A percentile compares a stretch with the other conserved stretches of the same genome.
These are phyloP conservation scores for Crocuta crocuta DNA, from an alignment of 2,113 vertebrate genomes.

Conservation along the genomic window DNA sequence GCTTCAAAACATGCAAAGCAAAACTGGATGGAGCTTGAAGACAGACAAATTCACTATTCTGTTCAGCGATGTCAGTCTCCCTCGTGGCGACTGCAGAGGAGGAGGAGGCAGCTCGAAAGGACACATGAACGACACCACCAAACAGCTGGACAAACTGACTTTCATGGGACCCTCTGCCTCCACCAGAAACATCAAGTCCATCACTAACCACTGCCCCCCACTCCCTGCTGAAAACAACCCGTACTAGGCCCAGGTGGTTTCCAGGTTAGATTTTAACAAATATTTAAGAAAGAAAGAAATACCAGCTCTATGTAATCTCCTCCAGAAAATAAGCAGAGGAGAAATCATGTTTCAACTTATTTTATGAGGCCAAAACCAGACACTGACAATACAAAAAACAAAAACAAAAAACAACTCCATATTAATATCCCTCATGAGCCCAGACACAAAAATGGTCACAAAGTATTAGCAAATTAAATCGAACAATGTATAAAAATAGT, in stretches of 20 bases:
- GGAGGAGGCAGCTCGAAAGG: background rate
- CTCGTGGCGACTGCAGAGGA: background rate
- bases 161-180: accelerated
- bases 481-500: background rate
- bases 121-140: background rate
- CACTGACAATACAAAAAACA: background rate
- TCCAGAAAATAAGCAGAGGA: background rate
- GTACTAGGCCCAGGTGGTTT: background rate
- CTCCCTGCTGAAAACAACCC: background rate
- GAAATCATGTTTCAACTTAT: background rate
- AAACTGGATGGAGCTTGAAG: background rate
- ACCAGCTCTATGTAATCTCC: background rate
- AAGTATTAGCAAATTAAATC: background rate
- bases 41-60: background rate
- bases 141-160: accelerated
- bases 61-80: background rate
- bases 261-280: background rate
- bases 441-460: background rate
- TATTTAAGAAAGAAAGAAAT: background rate
- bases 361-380: background rate
- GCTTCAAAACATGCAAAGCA: background rate
- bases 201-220: background rate
- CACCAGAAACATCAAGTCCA: background rate
- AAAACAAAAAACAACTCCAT: background rate
- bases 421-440: background rate